These are phyloP conservation scores for Dyspetes luteomarginatus DNA, from an alignment of 2,888 invertebrate species.

Conservation along the genomic window DNA sequence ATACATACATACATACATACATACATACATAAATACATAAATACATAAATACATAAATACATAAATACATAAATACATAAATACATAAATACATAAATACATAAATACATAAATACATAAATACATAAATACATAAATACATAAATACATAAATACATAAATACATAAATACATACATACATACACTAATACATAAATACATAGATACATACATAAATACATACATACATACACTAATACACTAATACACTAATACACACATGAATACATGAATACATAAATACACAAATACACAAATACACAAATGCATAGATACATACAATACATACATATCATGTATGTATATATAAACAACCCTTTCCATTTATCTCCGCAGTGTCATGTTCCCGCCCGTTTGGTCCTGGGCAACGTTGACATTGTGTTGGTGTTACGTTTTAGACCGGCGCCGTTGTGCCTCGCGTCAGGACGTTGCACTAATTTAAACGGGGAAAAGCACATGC, in stretches of 20 bases:
- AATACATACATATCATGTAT: constrained; percentile 25
- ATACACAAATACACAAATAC: too few species aligned
- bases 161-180: not conserved
- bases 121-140: too few species aligned
- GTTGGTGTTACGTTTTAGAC: constrained; percentile 64
- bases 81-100: not conserved
- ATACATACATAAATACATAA: not conserved
- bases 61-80: not conserved
- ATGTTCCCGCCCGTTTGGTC: constrained; percentile 52
- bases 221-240: too few species aligned
- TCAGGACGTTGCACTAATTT: constrained; percentile 70
- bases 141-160: too few species aligned
- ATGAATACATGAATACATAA: too few species aligned
- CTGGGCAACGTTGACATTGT: constrained; percentile 47
- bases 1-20: not conserved
- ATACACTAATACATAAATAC: too few species aligned
- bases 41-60: not conserved
- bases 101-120: too few species aligned
- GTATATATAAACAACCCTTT: constrained; percentile 41
- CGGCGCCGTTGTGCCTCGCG: constrained; percentile 70
- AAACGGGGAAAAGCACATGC: constrained; percentile 58
- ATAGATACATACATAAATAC: too few species aligned
- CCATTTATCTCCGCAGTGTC: constrained; percentile 28
- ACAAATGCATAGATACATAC: not conserved
- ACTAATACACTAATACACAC: too few species aligned